Evolutionary conservation across 2,113 vertebrate species (phyloP).

Genomic region (Psittacula cyanocephala): DNA sequence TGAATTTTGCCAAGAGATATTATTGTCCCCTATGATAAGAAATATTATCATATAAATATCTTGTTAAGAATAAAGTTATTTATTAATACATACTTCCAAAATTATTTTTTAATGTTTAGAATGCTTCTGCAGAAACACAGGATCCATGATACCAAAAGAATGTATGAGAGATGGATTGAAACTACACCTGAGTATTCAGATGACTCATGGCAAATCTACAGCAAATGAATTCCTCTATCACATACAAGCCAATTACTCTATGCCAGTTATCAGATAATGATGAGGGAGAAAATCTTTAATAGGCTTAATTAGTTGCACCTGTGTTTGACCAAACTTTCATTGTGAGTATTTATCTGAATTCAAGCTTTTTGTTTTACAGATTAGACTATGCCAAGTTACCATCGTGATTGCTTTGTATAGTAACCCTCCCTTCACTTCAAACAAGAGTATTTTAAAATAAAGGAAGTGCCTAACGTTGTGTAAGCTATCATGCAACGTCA

Average conservation of each 20-base stretch:
- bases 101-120: not conserved
- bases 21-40: not conserved
- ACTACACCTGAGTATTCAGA: not conserved
- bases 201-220: not conserved
- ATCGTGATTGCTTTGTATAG: not conserved
- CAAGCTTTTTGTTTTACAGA: not conserved
- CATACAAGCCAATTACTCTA: not conserved
- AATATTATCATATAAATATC: not conserved
- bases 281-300: not conserved
- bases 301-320: not conserved
- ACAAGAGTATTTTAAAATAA: not conserved
- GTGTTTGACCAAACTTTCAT: not conserved
- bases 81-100: not conserved
- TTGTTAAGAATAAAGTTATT: not conserved
- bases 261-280: not conserved
- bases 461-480: rapidly evolving
- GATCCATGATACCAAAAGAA: rapidly evolving
- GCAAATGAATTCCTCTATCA: not conserved
- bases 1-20: not conserved
- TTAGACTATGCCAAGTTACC: not conserved
- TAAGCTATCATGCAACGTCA: not conserved
- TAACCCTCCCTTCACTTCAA: not conserved
- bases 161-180: not conserved
- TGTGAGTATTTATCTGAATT: not conserved
- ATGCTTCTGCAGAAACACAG: not conserved